Evolutionary conservation across 2,888 invertebrate species (phyloP), one percentile per base, ranked within the genome.

Genomic region (Cyrtodaria siliqua): DNA sequence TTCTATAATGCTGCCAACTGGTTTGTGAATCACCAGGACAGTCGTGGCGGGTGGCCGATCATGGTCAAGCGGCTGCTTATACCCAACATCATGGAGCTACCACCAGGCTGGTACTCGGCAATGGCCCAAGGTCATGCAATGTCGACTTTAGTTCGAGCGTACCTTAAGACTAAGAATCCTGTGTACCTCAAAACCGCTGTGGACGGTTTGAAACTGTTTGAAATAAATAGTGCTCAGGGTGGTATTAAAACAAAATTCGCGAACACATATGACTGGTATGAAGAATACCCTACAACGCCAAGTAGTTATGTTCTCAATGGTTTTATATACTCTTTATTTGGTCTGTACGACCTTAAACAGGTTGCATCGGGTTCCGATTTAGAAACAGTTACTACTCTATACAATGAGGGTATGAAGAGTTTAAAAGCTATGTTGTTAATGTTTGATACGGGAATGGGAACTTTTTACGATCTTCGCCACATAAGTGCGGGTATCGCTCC

Each of bases 61-160:
- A 96, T 97, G 61, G 98, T 98, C 56, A 95, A 83, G 9, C 82
- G 92, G n/a, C 87, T 85, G 53, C 80, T 92, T 38, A 87, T 90
- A 47, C 77, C 86, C 3, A 85, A 83, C 2, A 74, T 88, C 29
- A 83, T 89, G 81, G 89, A 91, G 68, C 95, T 99, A 56, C 83
- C 87, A 3, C 96, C 97, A 1, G 98, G 98, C 73, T 98, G 98
- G 98, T 96, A 98, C 92, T 99, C 98, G 0, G 97, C 99, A 0
- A 99, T 99, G 99, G 98, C 97, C 2, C 99, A 99, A 93, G 99
- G 99, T 0, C 99, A 99, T 75, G 94, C 93, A 9, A 96, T 99
- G 86, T 99, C 99, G 0, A 95, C 99, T n/a, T 94, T 99, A 61
- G 95, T 97, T 0, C 95, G 99, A 85, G 99, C 99, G 0, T 98